phyloP scores from a whole-genome alignment of 2,888 invertebrate species.

The Peribatodes rhomboidaria region DNA sequence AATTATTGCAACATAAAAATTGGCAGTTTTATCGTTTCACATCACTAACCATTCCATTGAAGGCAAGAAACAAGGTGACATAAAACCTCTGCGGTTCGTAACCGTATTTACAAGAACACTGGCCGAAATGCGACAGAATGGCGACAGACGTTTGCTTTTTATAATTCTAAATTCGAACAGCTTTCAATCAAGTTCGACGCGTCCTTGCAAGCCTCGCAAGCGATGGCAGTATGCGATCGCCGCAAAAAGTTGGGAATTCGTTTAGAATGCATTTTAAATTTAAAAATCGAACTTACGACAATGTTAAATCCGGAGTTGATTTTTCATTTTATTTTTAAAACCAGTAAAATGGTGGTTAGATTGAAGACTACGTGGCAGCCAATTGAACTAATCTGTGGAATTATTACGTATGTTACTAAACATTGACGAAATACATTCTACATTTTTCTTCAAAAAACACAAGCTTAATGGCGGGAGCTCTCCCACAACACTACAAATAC shows the following conservation, averaged over 20 bases:
- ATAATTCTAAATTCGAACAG: slow-evolving; percentile 58
- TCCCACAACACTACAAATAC: no score
- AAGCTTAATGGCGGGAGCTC: no score
- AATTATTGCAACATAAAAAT: background rate
- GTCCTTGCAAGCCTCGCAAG: slow-evolving; percentile 48
- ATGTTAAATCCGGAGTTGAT: background rate
- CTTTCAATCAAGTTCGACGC: slow-evolving; percentile 64
- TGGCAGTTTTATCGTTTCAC: slow-evolving; percentile 34
- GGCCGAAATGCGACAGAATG: slow-evolving; percentile 61
- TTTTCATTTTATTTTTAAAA: background rate
- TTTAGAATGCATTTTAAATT: slow-evolving; percentile 46
- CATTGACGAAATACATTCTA: no score
- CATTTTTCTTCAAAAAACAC: no score
- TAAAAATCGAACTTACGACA: slow-evolving; percentile 24
- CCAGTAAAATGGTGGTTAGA: no score
- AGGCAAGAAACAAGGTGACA: slow-evolving; percentile 55
- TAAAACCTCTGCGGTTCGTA: slow-evolving; percentile 62
- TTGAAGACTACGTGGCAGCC: no score
- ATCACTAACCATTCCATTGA: slow-evolving; percentile 55
- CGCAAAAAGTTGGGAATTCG: slow-evolving; percentile 46
- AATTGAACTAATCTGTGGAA: no score
- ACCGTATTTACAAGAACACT: slow-evolving; percentile 53
- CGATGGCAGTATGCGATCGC: slow-evolving; percentile 44
- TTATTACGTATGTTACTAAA: no score
- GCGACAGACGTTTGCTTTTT: slow-evolving; percentile 60